These are phyloP conservation scores for Nylanderia fulva DNA, from an alignment of 1,140 invertebrate genomes.

Conservation along the genomic window DNA sequence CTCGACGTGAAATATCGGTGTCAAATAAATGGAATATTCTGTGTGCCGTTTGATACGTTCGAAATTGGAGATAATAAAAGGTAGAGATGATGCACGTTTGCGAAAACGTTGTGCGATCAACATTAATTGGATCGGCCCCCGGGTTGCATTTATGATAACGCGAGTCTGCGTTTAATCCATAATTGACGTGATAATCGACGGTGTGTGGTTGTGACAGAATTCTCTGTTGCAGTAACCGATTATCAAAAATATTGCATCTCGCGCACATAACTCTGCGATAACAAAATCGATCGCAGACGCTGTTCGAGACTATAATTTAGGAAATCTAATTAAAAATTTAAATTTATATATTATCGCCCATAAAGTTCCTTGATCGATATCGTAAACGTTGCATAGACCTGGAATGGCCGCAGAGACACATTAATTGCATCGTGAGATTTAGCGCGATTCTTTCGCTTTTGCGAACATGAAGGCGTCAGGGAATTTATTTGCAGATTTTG, in stretches of 20 bases:
- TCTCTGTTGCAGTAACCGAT: background rate
- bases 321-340: background rate
- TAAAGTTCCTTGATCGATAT: background rate
- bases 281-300: background rate
- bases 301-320: too few relatives aligned
- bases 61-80: slow-evolving; percentile 55
- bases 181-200: slow-evolving; percentile 38
- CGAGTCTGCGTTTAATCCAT: slow-evolving; percentile 38
- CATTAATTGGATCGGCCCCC: background rate
- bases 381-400: background rate
- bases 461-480: background rate
- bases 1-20: slow-evolving; percentile 51
- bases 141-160: slow-evolving; percentile 23
- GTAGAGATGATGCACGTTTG: background rate
- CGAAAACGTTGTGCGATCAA: slow-evolving; percentile 32
- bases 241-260: background rate
- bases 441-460: slow-evolving; percentile 21
- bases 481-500: slow-evolving; percentile 30
- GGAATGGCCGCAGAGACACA: background rate
- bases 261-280: background rate
- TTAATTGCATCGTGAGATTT: slow-evolving; percentile 12
- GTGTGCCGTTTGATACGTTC: slow-evolving; percentile 31
- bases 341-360: background rate
- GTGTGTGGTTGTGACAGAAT: background rate
- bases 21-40: slow-evolving; percentile 55